Base-by-base conservation (phyloP, 2,797 vertebrate species). In the Danio aesculapii region DNA sequence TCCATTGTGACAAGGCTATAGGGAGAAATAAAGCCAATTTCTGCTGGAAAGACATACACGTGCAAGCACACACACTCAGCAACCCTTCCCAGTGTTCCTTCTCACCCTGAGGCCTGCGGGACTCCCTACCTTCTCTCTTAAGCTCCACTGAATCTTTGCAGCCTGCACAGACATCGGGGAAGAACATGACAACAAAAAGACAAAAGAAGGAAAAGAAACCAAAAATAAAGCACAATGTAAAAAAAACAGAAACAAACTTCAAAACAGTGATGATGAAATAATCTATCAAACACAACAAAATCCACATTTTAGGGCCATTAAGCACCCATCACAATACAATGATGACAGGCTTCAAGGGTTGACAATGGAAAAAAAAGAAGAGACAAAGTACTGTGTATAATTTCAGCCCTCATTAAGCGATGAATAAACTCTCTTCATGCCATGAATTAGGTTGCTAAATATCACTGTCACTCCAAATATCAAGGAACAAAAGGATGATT, bases 51-150 rank as follows among this genome's bases (percentile, higher is more conserved):
- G 72, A 68, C 73, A 17, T 59, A 80, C 77, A 73, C 52, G 30
- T 19, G 58, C 47, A 74, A 21, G 46, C n/a, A 53, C 43, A 55
- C 53, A 81, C 61, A 81, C 67, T 50, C 61, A 0, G 52, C 76
- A 86, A 87, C 89, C 86, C 69, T 78, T 79, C 84, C 89, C 89
- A 71, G 85, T 88, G 86, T 86, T 83, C 89, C 86, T 89, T 89
- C 93, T 93, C 93, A 95, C 94, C 93, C 92, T 91, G 91, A 86
- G 87, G 89, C 87, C 90, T 92, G 89, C 87, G 89, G 89, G 88
- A 90, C 88, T 92, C 89, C 94, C 94, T 95, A 94, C 93, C 91
- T 93, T 93, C 91, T 94, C 93, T 92, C 92, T 91, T 94, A 95
- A 93, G 89, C 92, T 92, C 94, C 94, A 94, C 90, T 94, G 93